Percentiles rank a stretch among this genome's conserved stretches.
Conservation (phyloP, 1,140 invertebrate genomes). For the Manduca sexta region DNA sequence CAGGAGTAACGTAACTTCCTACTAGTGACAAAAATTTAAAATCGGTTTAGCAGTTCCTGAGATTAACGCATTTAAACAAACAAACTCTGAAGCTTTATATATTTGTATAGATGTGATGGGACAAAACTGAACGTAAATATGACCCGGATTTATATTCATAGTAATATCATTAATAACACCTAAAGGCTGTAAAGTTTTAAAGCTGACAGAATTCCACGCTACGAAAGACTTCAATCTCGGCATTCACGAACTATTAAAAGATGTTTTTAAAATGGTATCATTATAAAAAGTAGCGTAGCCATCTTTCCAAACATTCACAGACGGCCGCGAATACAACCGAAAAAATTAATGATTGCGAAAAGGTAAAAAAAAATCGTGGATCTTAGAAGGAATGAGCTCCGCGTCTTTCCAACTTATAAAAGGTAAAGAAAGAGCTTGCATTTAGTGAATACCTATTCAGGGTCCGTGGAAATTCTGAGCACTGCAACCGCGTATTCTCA, state of each 20-base stretch:
- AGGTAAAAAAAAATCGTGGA: conserved; percentile 35
- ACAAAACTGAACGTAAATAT: no score
- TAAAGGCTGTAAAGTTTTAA: no score
- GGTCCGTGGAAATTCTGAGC: conserved; percentile 53
- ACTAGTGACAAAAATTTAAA: no score
- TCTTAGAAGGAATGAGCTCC: conserved; percentile 59
- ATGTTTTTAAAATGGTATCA: conserved; percentile 3
- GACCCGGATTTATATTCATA: no score
- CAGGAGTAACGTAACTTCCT: no score
- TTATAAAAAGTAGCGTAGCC: conserved; percentile 2
- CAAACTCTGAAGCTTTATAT: no score
- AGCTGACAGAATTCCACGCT: no score
- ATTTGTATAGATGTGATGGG: no score
- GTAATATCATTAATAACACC: no score
- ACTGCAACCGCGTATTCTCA: conserved; percentile 47
- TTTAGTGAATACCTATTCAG: conserved; percentile 68
- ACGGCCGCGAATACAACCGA: conserved; percentile 28
- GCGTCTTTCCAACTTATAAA: conserved; percentile 61
- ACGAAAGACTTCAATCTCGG: no score
- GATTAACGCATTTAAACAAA: no score
- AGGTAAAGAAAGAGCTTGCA: conserved; percentile 61
- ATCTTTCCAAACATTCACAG: conserved; percentile 25
- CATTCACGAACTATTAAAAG: background rate
- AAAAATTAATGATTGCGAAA: conserved; percentile 63
- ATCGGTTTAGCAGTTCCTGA: no score